phyloP scores from a whole-genome alignment of 2,113 vertebrate genomes.

The Tychaedon coryphoeus region DNA sequence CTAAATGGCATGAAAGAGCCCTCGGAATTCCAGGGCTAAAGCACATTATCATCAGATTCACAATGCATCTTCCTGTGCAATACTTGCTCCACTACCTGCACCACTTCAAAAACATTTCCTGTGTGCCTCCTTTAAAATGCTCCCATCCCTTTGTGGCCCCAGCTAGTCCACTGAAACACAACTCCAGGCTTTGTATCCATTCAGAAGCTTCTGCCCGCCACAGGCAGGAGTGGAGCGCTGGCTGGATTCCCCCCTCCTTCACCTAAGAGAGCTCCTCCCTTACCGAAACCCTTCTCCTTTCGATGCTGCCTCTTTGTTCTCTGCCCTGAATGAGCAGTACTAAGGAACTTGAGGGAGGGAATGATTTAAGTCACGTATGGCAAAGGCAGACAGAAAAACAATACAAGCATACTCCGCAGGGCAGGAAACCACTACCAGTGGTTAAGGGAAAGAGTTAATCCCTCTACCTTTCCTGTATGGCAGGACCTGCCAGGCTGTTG shows the following conservation, averaged over 20 bases:
- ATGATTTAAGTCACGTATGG: not conserved
- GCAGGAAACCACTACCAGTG: not conserved
- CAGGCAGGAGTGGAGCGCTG: not conserved
- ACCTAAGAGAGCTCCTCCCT: not conserved
- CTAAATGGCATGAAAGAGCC: not conserved
- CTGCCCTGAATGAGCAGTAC: not conserved
- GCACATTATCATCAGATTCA: not conserved
- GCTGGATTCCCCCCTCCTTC: not conserved
- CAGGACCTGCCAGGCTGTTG: not conserved
- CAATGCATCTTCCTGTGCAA: not conserved
- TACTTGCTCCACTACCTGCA: not conserved
- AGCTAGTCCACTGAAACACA: not conserved
- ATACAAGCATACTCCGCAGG: not conserved
- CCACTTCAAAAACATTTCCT: not conserved
- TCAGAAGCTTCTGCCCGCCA: not conserved
- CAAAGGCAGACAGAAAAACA: not conserved
- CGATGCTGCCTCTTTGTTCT: not conserved
- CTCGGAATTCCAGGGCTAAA: not conserved
- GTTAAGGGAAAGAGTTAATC: not conserved
- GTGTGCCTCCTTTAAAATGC: not conserved
- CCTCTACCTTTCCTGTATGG: not conserved
- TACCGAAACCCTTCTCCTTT: not conserved
- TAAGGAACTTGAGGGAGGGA: not conserved
- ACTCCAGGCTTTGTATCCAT: not conserved
- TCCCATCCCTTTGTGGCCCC: not conserved